phyloP scores from a whole-genome alignment of 2,113 vertebrate species.

The Ornithorhynchus anatinus region DNA sequence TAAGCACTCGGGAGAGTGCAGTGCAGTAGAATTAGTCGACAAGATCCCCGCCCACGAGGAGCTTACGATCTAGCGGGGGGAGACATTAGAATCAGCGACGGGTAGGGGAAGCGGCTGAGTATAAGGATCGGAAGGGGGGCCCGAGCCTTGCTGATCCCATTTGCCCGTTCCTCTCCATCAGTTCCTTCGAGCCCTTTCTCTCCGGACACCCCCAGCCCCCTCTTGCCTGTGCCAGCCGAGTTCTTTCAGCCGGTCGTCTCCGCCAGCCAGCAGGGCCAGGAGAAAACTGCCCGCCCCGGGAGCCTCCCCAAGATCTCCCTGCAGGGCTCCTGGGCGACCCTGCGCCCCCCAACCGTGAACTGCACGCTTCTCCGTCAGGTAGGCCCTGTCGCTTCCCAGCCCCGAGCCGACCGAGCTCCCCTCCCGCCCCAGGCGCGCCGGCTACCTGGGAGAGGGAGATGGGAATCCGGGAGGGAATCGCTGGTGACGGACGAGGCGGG shows the following conservation, averaged over 20 bases:
- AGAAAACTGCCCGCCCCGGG: constrained; percentile 36
- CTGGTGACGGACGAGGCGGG: neutral
- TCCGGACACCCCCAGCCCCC: constrained; percentile 63
- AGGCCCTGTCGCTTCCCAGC: neutral
- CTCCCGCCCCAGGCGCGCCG: accelerated
- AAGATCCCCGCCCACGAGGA: no score
- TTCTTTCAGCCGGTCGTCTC: constrained; percentile 87
- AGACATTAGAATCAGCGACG: no score
- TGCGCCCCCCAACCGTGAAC: constrained; percentile 83
- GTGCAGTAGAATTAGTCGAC: no score
- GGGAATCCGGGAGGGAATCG: neutral
- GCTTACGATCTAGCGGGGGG: no score
- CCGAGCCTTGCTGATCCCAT: neutral
- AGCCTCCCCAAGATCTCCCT: constrained; percentile 76
- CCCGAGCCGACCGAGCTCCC: neutral
- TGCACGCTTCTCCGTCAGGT: constrained; percentile 85
- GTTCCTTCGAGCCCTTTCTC: constrained; percentile 60
- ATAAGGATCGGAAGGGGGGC: neutral
- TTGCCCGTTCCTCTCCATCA: constrained; percentile 15
- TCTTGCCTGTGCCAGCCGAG: constrained; percentile 82
- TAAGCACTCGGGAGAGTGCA: neutral
- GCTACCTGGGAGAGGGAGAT: accelerated
- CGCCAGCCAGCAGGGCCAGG: constrained; percentile 62
- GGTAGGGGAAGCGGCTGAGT: no score
- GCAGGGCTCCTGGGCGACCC: constrained; percentile 88